Base-by-base conservation (phyloP, 2,888 invertebrate genomes). In the Neuroscelio doddi region DNA sequence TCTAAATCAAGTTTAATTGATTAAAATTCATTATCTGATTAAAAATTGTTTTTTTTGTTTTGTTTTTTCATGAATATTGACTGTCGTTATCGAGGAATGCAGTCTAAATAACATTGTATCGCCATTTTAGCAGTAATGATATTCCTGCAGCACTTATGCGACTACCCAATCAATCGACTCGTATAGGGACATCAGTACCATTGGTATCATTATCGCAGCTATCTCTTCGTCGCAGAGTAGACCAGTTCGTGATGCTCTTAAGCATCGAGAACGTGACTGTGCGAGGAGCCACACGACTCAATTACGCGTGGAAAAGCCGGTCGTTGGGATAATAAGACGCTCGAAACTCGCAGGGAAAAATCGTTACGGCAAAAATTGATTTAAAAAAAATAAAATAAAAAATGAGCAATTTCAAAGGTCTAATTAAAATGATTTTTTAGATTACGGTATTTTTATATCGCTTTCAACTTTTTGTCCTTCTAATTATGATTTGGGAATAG, bases 41-140 rank as follows among this genome's bases (percentile, higher is more conserved):
- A 32, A 49, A 34, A 49, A 34, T 34, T 36, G 47, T 30, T 27
- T 44, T 27, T 17, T 21, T n/a, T 12, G 30, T 44, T 26, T 15
- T 17, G 10, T 34, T 30, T 42, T 52, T 52, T 42, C 8, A 29
- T 16, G 29, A 36, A 27, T 10, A 34, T 5, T 16, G 9, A 1
- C 41, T 24, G 15, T 14, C 17, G 32, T 46, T 46, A 46, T 32
- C 16, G 16, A 32, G 46, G 46, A 29, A 46, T 46, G 46, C 46
- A 15, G 26, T 44, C 32, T 46, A 1, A 32, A 1, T n/a, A 10
- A 27, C 46, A 29, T 46, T 46, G 46, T 29, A n/a, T 5, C 12
- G 41, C 24, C 17, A 12, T 24, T 41, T 41, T 41, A 10, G n/a
- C 41, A 3, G 29, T 32, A 46, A 46, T 32, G 46, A 29, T 17